Percentiles rank a stretch among this genome's conserved stretches.
Evolutionary conservation across 1,140 invertebrate species (phyloP).

Genomic region (Tribolium madens): DNA sequence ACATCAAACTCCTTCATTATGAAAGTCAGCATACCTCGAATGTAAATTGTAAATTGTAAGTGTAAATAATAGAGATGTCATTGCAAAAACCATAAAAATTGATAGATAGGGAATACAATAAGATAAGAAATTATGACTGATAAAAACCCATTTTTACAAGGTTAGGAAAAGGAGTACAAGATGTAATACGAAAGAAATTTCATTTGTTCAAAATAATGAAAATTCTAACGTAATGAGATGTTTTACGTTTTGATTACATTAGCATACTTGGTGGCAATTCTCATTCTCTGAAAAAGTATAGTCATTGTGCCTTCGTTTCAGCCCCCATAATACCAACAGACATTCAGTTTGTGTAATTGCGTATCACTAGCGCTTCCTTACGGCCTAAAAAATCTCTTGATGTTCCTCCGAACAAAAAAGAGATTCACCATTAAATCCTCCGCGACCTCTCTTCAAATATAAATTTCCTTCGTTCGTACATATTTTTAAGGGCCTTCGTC

Average conservation of each 20-base stretch:
- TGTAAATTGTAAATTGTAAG: background rate
- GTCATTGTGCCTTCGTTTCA: slow-evolving; percentile 1
- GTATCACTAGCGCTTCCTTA: slow-evolving; percentile 26
- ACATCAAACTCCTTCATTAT: background rate
- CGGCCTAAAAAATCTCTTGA: slow-evolving; percentile 25
- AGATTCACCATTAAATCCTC: slow-evolving; percentile 13
- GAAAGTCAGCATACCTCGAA: background rate
- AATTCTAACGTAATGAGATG: slow-evolving; percentile 10
- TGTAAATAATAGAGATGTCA: background rate
- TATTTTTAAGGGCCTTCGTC: background rate
- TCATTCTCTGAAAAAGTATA: slow-evolving; percentile 24
- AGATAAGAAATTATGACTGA: background rate
- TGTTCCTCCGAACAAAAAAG: slow-evolving; percentile 15
- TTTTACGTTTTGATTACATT: slow-evolving; percentile 30
- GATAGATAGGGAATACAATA: slow-evolving; percentile 1
- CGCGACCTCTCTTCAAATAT: slow-evolving; percentile 11
- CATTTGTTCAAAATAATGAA: slow-evolving; percentile 22
- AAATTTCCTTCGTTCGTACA: slow-evolving; percentile 13
- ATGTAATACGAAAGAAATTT: background rate
- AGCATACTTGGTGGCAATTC: slow-evolving; percentile 17
- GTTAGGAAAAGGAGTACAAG: background rate
- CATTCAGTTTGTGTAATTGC: slow-evolving; percentile 37
- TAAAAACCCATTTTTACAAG: background rate
- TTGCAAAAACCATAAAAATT: background rate
- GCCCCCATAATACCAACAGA: slow-evolving; percentile 2